Evolutionary conservation across 2,888 invertebrate species (phyloP).

Genomic region (Drosophila diplacantha): DNA sequence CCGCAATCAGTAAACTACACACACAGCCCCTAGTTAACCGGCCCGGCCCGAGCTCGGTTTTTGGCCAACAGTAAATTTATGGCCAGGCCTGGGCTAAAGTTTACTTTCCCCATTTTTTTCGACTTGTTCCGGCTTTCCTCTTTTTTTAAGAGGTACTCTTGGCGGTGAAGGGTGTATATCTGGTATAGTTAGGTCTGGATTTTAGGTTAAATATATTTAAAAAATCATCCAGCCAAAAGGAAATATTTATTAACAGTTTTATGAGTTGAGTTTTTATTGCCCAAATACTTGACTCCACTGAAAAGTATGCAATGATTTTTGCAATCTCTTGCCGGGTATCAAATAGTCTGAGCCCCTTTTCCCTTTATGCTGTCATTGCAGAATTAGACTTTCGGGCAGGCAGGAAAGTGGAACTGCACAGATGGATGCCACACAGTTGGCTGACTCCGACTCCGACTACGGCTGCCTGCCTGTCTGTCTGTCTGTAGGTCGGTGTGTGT

Average conservation of each 20-base stretch:
- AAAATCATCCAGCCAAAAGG: neutral
- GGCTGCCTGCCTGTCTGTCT: conserved; percentile 9
- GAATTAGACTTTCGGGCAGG: conserved; percentile 64
- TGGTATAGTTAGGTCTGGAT: neutral
- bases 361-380: conserved; percentile 56
- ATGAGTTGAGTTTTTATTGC: neutral
- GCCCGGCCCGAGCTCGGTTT: conserved; percentile 50
- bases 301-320: neutral
- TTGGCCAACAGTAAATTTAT: conserved; percentile 70
- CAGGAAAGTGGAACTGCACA: conserved; percentile 60
- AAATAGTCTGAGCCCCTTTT: neutral
- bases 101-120: conserved; percentile 27
- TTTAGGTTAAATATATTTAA: neutral
- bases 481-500: conserved; percentile 35
- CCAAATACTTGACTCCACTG: neutral
- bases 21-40: conserved; percentile 66
- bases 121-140: conserved; percentile 1
- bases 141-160: neutral
- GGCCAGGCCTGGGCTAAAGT: conserved; percentile 61
- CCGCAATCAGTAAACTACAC: conserved; percentile 71
- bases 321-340: neutral
- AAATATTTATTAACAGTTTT: neutral
- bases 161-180: neutral
- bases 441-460: conserved; percentile 54
- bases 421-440: conserved; percentile 71